phyloP scores from a whole-genome alignment of 2,113 vertebrate genomes.

The Astatoreochromis straeleni region DNA sequence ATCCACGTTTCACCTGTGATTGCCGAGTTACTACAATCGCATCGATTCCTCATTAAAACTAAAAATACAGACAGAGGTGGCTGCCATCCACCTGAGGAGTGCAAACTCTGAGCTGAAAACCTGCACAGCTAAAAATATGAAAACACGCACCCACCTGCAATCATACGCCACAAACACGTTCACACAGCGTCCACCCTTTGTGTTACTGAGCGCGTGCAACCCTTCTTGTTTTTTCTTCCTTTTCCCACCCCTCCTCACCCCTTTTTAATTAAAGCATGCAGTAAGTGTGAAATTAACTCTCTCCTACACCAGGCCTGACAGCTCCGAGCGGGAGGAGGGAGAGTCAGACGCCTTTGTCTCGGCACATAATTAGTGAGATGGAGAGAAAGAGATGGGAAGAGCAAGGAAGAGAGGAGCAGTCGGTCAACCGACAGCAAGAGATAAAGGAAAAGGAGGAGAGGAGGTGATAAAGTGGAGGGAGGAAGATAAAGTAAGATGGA shows the following conservation, averaged over 20 bases:
- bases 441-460: slow-evolving; percentile 29
- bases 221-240: slow-evolving; percentile 40
- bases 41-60: slow-evolving; percentile 63
- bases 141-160: slow-evolving; percentile 11
- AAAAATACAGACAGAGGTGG: slow-evolving; percentile 40
- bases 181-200: slow-evolving; percentile 27
- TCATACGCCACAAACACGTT: background rate
- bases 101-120: background rate
- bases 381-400: slow-evolving; percentile 46
- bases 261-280: slow-evolving; percentile 80
- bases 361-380: slow-evolving; percentile 69
- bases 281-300: slow-evolving; percentile 82
- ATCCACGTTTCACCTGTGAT: background rate
- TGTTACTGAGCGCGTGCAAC: slow-evolving; percentile 41
- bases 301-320: slow-evolving; percentile 74
- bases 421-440: slow-evolving; percentile 22
- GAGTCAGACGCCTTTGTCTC: slow-evolving; percentile 75
- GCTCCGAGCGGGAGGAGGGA: slow-evolving; percentile 72
- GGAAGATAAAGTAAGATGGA: slow-evolving; percentile 22
- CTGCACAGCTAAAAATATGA: slow-evolving; percentile 19
- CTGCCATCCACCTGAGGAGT: slow-evolving; percentile 16
- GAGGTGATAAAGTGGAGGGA: slow-evolving; percentile 5
- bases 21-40: background rate
- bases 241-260: slow-evolving; percentile 11
- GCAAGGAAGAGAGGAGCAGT: slow-evolving; percentile 18